Conservation (phyloP, 2,888 invertebrate species). For the Caradrina clavipalpis region DNA sequence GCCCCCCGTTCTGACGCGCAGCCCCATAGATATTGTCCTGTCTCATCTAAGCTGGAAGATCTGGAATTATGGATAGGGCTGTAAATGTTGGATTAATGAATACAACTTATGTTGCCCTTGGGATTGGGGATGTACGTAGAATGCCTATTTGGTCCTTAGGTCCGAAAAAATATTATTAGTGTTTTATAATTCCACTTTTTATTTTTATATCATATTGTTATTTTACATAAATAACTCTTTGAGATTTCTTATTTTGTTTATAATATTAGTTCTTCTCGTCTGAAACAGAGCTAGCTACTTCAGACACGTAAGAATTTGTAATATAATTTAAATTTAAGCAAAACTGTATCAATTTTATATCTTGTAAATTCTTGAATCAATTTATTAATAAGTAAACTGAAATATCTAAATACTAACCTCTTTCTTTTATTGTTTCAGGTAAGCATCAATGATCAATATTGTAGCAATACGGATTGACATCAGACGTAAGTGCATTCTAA, state of each 20-base stretch:
- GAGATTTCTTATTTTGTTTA: too few relatives aligned
- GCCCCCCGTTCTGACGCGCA: slow-evolving; percentile 49
- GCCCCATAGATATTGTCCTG: slow-evolving; percentile 43
- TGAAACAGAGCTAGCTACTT: too few relatives aligned
- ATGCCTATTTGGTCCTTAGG: too few relatives aligned
- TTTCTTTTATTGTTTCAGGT: slow-evolving; percentile 47
- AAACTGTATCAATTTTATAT: too few relatives aligned
- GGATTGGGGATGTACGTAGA: not conserved
- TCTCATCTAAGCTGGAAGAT: slow-evolving; percentile 28
- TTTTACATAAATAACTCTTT: too few relatives aligned
- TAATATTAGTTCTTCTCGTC: too few relatives aligned
- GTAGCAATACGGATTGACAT: not conserved
- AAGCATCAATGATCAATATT: slow-evolving; percentile 29
- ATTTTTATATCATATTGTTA: too few relatives aligned
- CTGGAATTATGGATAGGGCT: not conserved
- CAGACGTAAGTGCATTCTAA: slow-evolving; percentile 35
- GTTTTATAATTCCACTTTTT: too few relatives aligned
- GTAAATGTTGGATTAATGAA: not conserved
- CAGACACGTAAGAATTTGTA: too few relatives aligned
- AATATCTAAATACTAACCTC: slow-evolving; percentile 14
- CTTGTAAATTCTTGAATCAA: too few relatives aligned
- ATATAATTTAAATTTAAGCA: not conserved
- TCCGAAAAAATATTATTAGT: too few relatives aligned
- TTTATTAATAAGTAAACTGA: not conserved
- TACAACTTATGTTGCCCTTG: not conserved